Base-by-base conservation (phyloP, 2,888 invertebrate species). In the Agapetus fuscipes region DNA sequence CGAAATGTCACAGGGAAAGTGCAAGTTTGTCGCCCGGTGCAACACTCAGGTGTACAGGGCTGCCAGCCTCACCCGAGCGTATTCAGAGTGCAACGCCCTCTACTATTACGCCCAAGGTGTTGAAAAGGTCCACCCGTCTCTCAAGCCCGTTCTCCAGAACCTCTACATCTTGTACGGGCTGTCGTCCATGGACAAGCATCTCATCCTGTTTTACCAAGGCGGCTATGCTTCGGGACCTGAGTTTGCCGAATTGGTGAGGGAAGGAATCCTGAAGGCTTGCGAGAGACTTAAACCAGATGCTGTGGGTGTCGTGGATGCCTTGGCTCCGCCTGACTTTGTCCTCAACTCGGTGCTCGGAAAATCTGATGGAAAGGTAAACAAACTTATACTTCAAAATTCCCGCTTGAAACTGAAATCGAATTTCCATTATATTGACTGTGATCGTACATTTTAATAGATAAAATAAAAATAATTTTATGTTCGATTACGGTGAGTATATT, bases 261-360 rank as follows among this genome's bases (percentile, higher is more conserved):
- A 75, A 13, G 76, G 78, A 2, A 71, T 90, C 13, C 56, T 88
- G 48, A 65, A 72, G 33, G 60, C 83, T 46, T 91, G 90, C 56
- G 58, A 56, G 0, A 68, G 72, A 11, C 53, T 91, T n/a, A 85
- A 84, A 60, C 69, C 75, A 7, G 83, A 89, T 26, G 72, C 83
- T 1, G 78, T 93, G 1, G 64, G 78, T 2, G 72, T 93, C 2
- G 85, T 82, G 2, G 94, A 95, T 58, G 83, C 83, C 17, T 68
- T 94, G 16, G 85, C 93, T 3, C 90, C 90, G 1, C 84, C 93
- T 0, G 94, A 94, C 64, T 91, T 85, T 57, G 78, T 90, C 24
- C 66, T 94, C 10, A 85, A 90, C 61, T 93, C 93, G 0, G 81
- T 85, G 24, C 71, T 94, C 12, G 94, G 87, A 35, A 75, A 71